Conservation (phyloP, 2,113 vertebrate genomes). For the Cynoglossus semilaevis region DNA sequence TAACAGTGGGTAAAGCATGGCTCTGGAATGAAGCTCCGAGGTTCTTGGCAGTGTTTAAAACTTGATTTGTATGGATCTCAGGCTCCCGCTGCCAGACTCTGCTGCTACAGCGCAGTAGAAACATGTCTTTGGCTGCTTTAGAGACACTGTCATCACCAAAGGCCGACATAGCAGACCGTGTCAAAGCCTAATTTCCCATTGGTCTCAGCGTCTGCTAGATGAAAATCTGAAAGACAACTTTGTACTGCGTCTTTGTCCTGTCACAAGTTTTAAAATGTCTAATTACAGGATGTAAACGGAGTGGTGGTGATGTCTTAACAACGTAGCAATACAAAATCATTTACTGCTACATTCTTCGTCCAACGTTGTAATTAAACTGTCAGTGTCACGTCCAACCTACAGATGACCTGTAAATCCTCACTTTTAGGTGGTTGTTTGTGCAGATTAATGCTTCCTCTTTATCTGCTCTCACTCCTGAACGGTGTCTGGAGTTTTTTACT, state of each 20-base stretch:
- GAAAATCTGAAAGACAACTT: slow-evolving; percentile 6
- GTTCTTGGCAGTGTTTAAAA: not conserved
- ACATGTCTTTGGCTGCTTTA: not conserved
- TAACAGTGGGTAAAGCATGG: no score
- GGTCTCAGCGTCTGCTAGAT: not conserved
- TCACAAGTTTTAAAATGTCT: slow-evolving; percentile 45
- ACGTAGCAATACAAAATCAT: not conserved
- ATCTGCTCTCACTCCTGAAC: slow-evolving; percentile 10
- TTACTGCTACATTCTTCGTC: slow-evolving; percentile 10
- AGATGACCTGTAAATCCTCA: slow-evolving; percentile 26
- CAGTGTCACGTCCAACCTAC: slow-evolving; percentile 20
- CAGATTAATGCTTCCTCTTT: slow-evolving; percentile 32
- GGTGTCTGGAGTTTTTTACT: not conserved
- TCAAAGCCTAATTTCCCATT: slow-evolving; percentile 3
- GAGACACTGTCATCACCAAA: slow-evolving; percentile 7
- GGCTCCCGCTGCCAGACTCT: no score
- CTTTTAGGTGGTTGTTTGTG: slow-evolving; percentile 36
- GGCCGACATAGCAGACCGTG: slow-evolving; percentile 1
- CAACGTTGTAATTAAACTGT: slow-evolving; percentile 46
- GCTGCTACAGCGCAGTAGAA: not conserved
- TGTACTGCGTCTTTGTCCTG: not conserved
- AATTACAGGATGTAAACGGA: slow-evolving; percentile 21
- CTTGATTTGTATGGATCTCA: not conserved
- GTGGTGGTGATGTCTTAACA: slow-evolving; percentile 4
- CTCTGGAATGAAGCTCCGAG: no score